A percentile compares a stretch with the other conserved stretches of the same genome.
These are phyloP conservation scores for Geococcyx californianus DNA, from an alignment of 2,113 vertebrate species.

Conservation along the genomic window DNA sequence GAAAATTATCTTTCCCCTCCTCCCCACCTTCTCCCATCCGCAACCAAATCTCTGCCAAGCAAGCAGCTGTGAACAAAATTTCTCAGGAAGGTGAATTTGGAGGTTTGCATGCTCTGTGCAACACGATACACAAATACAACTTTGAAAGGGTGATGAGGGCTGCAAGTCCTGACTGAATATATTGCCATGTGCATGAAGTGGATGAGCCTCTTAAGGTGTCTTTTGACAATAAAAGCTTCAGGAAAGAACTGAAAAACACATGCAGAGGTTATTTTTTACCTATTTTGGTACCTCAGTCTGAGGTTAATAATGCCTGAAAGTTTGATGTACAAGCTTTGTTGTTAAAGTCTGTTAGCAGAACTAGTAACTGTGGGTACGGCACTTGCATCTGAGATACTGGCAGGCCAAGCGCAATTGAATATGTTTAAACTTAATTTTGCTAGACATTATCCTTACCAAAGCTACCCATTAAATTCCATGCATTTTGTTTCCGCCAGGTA, in stretches of 20 bases:
- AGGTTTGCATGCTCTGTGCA: background rate
- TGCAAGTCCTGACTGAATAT: background rate
- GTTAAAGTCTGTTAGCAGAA: background rate
- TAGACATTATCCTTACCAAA: background rate
- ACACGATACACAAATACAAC: background rate
- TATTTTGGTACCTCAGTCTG: background rate
- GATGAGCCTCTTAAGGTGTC: background rate
- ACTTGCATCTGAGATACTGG: background rate
- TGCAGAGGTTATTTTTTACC: background rate
- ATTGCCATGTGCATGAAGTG: background rate
- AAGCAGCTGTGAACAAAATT: slow-evolving; percentile 57
- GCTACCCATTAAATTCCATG: background rate
- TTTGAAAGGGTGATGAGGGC: background rate
- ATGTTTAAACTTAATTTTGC: background rate
- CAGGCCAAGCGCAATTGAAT: background rate
- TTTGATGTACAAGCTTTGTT: background rate
- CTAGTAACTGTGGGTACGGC: accelerated
- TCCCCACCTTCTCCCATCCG: background rate
- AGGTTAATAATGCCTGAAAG: background rate
- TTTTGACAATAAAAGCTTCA: background rate
- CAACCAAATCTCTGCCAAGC: slow-evolving; percentile 21
- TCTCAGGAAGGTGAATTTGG: slow-evolving; percentile 24
- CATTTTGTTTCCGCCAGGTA: background rate
- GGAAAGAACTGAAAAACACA: background rate
- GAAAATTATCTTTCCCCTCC: slow-evolving; percentile 25